Evolutionary conservation across 2,113 vertebrate genomes (phyloP), one percentile per base, ranked within the genome.

Genomic region (Mastomys coucha): DNA sequence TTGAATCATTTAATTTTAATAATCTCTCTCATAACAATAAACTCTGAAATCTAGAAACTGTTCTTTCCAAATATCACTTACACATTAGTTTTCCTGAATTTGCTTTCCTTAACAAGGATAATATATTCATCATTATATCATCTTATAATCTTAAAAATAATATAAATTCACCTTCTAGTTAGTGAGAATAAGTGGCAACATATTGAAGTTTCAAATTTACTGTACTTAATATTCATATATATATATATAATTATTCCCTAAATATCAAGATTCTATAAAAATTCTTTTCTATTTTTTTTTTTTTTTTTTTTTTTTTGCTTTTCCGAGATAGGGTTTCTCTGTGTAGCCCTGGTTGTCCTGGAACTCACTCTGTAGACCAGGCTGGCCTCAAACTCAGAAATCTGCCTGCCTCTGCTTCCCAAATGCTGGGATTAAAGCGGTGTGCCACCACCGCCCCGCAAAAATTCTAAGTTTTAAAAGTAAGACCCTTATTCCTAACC

Each of bases 21-120:
- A 86, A 33, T 36, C 9, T 20, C 36, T 49, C 8, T 53, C 6
- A 8, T 8, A 53, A 1, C 3, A 19, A 1, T 31, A 36, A 88
- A 70, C 8, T 12, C 12, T 63, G 56, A 1, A 53, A 33, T 49
- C 69, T 86, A 56, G 4, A 70, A 31, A 0, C 0, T 1, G 14
- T 39, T 85, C 22, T 84, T 63, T 13, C 2, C 7, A 60, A 85
- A 10, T 42, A 31, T 31, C 7, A 65, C 11, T 3, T 42, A 26
- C 6, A 16, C 2, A 8, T 60, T 84, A 60, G 20, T 60, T 60
- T 60, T n/a, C 22, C 36, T 60, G 5, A 81, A 80, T 22, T 36
- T 1, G 16, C 8, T 49, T 80, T 56, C 17, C 33, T 22, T 56
- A 80, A 60, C 3, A 65, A n/a, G 26, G 28, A 65, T 53, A 33